Base-by-base conservation (phyloP, 2,113 vertebrate species). In the Ariopsis seemanni region DNA sequence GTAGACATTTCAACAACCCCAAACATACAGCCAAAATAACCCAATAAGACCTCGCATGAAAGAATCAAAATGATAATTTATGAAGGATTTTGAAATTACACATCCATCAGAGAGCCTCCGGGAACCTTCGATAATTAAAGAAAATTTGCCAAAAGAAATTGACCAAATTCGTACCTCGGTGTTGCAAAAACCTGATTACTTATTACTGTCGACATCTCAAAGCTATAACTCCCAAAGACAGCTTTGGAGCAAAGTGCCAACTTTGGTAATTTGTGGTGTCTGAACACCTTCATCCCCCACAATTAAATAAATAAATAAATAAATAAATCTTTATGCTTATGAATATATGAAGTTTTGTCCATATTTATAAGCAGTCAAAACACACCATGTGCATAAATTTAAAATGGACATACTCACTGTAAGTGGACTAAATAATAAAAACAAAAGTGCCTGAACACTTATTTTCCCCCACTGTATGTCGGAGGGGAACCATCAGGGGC, bases 361-460 rank as follows among this genome's bases (percentile, higher is more conserved):
- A 27, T 57, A 57, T 27, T 79, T 4, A 55, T 30, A 30, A 55
- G 52, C n/a, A 79, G 15, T 27, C n/a, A 30, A 48, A 55, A 79
- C 53, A 79, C n/a, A 57, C 27, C 27, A 78, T 53, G 50, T 55
- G 75, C 55, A 4, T 8, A 55, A 27, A 14, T 53, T n/a, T 27
- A 2, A 79, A 55, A 57, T 79, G 25, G 12, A 18, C 50, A 78
- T 3, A 53, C 2, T 2, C 22, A 53, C 5, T 30, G n/a, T 34
- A 57, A 34, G 15, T 57, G 9, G 30, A 80, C 3, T 80, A 80
- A 57, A 80, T 80, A 18, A 79, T 77, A 78, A 78, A 78, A 27
- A 34, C 72, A 75, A 52, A 20, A 52, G 5, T 69, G 67, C 67
- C 27, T 15, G 17, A 74, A 74, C 20, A 48, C 18, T 25, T 75